Evolutionary conservation across 2,888 invertebrate genomes (phyloP).

Genomic region (Deilephila elpenor): DNA sequence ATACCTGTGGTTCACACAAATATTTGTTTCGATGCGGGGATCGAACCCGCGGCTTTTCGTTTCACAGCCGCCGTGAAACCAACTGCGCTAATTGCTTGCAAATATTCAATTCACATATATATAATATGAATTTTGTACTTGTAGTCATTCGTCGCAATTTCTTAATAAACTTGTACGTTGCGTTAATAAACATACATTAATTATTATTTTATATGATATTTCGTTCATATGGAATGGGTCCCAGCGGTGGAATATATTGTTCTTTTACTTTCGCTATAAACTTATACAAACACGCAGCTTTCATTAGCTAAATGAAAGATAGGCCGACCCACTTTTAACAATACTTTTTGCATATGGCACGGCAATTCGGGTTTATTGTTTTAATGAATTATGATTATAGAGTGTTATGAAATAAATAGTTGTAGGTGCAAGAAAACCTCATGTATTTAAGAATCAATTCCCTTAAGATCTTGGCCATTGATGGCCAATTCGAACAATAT

Average conservation of each 20-base stretch:
- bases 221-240: not conserved
- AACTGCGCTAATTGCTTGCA: too few species aligned
- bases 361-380: not conserved
- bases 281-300: constrained; percentile 3
- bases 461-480: too few species aligned
- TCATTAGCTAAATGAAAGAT: constrained; percentile 20
- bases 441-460: too few species aligned
- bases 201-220: not conserved
- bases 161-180: not conserved
- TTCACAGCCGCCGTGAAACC: too few species aligned
- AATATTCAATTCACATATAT: too few species aligned
- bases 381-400: not conserved
- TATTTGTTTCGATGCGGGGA: too few species aligned
- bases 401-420: not conserved
- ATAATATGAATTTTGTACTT: too few species aligned
- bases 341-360: not conserved
- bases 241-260: not conserved
- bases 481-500: too few species aligned
- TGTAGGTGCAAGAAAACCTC: too few species aligned
- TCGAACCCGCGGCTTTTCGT: too few species aligned
- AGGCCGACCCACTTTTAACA: constrained; percentile 13
- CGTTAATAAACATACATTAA: not conserved
- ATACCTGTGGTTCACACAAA: too few species aligned
- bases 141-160: not conserved
- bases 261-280: not conserved